phyloP scores from a whole-genome alignment of 2,797 vertebrate genomes.

The Neoniphon sammara region DNA sequence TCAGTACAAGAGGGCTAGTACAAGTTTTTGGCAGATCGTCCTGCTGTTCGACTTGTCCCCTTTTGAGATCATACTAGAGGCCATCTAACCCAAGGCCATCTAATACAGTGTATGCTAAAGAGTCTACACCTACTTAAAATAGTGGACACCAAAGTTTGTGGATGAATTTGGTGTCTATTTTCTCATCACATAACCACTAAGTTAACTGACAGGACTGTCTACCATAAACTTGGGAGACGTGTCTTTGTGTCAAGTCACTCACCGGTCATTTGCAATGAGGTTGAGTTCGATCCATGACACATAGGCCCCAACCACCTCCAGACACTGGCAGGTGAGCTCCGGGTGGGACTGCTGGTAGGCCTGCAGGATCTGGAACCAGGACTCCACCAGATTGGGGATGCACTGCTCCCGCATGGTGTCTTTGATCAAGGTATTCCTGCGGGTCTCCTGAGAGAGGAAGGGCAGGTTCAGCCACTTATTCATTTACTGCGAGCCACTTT shows the following conservation, averaged over 20 bases:
- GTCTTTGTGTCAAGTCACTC: slow-evolving; percentile 24
- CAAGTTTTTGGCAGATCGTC: too few relatives aligned
- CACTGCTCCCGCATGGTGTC: slow-evolving; percentile 96
- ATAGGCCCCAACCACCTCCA: slow-evolving; percentile 97
- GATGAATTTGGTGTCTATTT: too few relatives aligned
- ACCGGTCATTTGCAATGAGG: slow-evolving; percentile 99
- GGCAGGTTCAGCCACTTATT: background rate
- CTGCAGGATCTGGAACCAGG: slow-evolving; percentile 98
- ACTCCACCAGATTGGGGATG: slow-evolving; percentile 96
- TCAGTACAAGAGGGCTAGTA: too few relatives aligned
- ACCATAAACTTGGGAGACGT: too few relatives aligned
- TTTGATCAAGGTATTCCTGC: slow-evolving; percentile 95
- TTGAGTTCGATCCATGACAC: slow-evolving; percentile 99
- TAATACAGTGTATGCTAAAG: too few relatives aligned
- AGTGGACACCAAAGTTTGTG: too few relatives aligned
- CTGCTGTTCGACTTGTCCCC: too few relatives aligned
- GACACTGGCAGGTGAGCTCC: slow-evolving; percentile 97
- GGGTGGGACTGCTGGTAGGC: slow-evolving; percentile 93
- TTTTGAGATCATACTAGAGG: too few relatives aligned
- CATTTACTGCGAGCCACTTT: background rate
- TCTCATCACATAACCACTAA: too few relatives aligned
- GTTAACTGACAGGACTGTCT: too few relatives aligned
- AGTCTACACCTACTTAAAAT: too few relatives aligned
- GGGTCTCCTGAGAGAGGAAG: slow-evolving; percentile 85
- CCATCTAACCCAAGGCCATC: too few relatives aligned